Evolutionary conservation across 2,797 vertebrate genomes (phyloP), one percentile per base, ranked within the genome.

Genomic region (Gallinago stenura): DNA sequence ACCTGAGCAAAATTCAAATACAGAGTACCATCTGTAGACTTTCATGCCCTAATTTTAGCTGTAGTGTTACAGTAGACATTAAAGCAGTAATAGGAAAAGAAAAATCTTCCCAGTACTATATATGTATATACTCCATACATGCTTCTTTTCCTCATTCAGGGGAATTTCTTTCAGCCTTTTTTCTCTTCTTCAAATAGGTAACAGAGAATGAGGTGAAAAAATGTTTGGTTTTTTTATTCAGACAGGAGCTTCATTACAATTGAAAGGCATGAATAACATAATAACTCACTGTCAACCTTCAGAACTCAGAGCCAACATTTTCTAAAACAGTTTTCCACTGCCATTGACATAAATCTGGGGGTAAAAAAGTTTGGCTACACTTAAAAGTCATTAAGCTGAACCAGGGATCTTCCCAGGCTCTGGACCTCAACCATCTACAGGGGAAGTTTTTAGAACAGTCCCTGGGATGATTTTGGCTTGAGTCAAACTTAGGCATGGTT

Each of bases 61-160:
- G 13, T 48, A 65, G 20, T 11, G 5, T 6, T 58, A 28, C 31
- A 8, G 35, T 3, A 62, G 48, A n/a, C 1, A 75, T 46, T 72
- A 89, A 57, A 56, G 9, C 10, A 58, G 66, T 2, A 62, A 12
- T 7, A 61, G 13, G 31, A 69, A 64, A 76, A 70, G 3, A 28
- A 16, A 77, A 68, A 2, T 0, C 1, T 71, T 71, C 15, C 11
- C 14, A 53, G 14, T 31, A 39, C 15, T 1, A 9, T 75, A 81
- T 75, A 9, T 75, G 78, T 75, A 15, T 10, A 24, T 68, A 24
- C 0, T 4, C 39, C 12, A 26, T 16, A 18, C 4, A 31, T 0
- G 0, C 28, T 80, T 56, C 2, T 76, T 91, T 54, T 76, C 2
- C 26, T 66, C 19, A 35, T 54, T 65, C 41, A 46, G 5, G 1